Base-by-base conservation (phyloP, 2,113 vertebrate species). In the Lophura nycthemera region DNA sequence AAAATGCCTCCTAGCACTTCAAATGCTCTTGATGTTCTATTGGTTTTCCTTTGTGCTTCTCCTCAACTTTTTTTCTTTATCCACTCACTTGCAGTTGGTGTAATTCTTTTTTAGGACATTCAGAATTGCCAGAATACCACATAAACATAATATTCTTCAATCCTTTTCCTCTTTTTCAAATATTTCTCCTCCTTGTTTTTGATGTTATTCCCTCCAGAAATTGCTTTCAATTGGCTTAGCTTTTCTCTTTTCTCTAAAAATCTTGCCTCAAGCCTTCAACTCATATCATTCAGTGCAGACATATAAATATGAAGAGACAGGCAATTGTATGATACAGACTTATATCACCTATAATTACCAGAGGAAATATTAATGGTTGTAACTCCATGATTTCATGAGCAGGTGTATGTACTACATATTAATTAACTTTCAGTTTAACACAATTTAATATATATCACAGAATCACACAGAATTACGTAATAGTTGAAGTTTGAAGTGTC, bases 201-300 rank as follows among this genome's bases (percentile, higher is more conserved):
- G 65, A 96, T 92, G 93, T 94, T 93, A 95, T 94, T 96, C 96
- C 95, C 96, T 88, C 95, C 86, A 90, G 93, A 96, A 96, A 95
- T 90, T 93, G 83, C 86, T 96, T 96, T 96, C 95, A 93, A 90
- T 95, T 95, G 86, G 83, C 86, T 93, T 93, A 88, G 83, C 57
- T 88, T 91, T 94, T 91, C 92, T 90, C 72, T 94, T 95, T 94
- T 86, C 90, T 96, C 50, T 83, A 86, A 90, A 94, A 93, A 71
- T 94, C 76, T 96, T 95, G 93, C 95, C 93, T 96, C 60, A 1
- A 96, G 92, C 79, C 83, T 94, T 92, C 90, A 78, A 43, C 64
- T 94, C 88, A 77, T 94, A 94, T 96, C 93, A 83, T 63, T 95
- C 86, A 75, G 56, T 77, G 80, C 92, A 96, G 93, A 90, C 38